A percentile compares a stretch with the other conserved stretches of the same genome.
phyloP scores from a whole-genome alignment of 2,113 vertebrate genomes.

The Phocoena phocoena region DNA sequence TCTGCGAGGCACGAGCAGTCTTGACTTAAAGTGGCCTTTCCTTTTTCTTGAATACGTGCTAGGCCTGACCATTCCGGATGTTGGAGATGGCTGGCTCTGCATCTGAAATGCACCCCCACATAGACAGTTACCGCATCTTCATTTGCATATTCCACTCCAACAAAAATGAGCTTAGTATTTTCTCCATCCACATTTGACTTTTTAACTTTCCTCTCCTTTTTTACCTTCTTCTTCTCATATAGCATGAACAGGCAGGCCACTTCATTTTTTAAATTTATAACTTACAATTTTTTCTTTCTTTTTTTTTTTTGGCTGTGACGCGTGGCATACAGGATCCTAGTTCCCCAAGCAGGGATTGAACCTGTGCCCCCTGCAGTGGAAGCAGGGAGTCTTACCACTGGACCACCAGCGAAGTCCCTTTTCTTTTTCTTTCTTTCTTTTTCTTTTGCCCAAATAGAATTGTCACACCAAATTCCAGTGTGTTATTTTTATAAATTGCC shows the following conservation, averaged over 20 bases:
- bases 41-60: not conserved
- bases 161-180: not conserved
- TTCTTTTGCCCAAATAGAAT: not conserved
- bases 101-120: not conserved
- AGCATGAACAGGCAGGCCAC: not conserved
- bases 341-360: too few relatives aligned
- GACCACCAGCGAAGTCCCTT: too few relatives aligned
- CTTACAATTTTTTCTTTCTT: too few relatives aligned
- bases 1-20: rapidly evolving
- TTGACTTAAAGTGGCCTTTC: not conserved
- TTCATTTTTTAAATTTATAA: not conserved
- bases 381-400: too few relatives aligned
- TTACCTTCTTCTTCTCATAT: not conserved
- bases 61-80: not conserved
- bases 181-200: not conserved
- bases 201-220: not conserved
- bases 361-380: too few relatives aligned
- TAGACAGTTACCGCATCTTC: not conserved
- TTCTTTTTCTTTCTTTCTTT: not conserved
- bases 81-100: not conserved
- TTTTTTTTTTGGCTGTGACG: too few relatives aligned
- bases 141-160: not conserved
- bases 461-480: not conserved
- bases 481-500: not conserved
- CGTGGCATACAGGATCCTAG: too few relatives aligned